phyloP scores from a whole-genome alignment of 2,888 invertebrate genomes.

The Eulithis prunata region DNA sequence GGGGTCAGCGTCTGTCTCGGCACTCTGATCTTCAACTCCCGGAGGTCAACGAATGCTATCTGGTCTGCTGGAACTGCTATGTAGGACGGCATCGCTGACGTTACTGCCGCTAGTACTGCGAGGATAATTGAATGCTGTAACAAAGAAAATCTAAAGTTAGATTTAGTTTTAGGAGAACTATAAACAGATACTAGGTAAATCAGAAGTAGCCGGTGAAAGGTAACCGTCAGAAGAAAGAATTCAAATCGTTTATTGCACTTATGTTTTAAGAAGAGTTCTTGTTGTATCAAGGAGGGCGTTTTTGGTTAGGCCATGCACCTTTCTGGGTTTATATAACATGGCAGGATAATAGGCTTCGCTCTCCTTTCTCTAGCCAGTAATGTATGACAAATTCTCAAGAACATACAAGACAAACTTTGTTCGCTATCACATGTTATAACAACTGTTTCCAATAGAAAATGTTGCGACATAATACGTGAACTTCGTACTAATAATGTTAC shows the following conservation, averaged over 20 bases:
- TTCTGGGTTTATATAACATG: too few species aligned
- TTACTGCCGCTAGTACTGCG: conserved; percentile 57
- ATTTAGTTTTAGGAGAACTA: not conserved
- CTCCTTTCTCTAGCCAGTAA: too few species aligned
- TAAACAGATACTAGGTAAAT: not conserved
- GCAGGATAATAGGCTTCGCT: too few species aligned
- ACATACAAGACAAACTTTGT: conserved; percentile 7
- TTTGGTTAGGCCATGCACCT: too few species aligned
- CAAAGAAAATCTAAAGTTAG: conserved; percentile 14
- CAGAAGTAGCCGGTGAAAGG: not conserved
- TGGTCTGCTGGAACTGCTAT: conserved; percentile 86
- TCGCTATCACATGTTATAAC: too few species aligned
- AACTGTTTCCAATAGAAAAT: conserved; percentile 8
- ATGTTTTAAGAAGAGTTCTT: too few species aligned
- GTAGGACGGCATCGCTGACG: conserved; percentile 81
- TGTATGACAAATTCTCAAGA: not conserved
- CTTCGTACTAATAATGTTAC: conserved; percentile 20
- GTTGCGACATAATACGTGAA: conserved; percentile 22
- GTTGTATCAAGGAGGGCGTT: not conserved
- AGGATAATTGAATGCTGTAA: conserved; percentile 66
- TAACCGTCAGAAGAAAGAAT: not conserved
- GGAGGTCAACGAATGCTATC: conserved; percentile 83
- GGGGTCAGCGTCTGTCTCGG: conserved; percentile 68
- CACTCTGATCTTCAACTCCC: conserved; percentile 66
- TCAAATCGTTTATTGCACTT: too few species aligned